These are phyloP conservation scores for Melanerpes aurifrons DNA, from an alignment of 2,113 vertebrate genomes.

Conservation along the genomic window DNA sequence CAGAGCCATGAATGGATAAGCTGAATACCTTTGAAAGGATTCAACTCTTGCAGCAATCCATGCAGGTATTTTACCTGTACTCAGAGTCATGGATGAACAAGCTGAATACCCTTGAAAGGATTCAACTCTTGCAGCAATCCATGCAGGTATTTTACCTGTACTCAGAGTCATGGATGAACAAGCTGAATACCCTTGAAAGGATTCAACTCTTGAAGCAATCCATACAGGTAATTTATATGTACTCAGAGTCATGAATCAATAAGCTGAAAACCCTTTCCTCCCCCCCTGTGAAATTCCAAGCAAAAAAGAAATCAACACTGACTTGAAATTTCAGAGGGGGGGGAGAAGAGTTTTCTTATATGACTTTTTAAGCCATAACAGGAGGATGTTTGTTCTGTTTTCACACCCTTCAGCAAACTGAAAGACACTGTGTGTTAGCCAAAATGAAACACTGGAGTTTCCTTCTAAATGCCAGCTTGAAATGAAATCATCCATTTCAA, in stretches of 20 bases:
- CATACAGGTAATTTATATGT: too few species aligned
- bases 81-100: too few species aligned
- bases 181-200: not conserved
- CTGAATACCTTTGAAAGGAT: not conserved
- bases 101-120: not conserved
- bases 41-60: not conserved
- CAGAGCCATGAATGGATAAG: not conserved
- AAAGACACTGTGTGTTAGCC: not conserved
- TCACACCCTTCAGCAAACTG: not conserved
- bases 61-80: too few species aligned
- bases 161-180: not conserved
- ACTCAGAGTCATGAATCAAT: not conserved
- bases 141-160: not conserved
- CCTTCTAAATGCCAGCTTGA: conserved; percentile 17
- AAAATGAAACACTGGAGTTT: not conserved
- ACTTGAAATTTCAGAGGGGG: conserved; percentile 19
- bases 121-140: not conserved
- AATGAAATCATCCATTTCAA: conserved; percentile 32
- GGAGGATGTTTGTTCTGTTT: not conserved
- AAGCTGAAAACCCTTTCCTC: not conserved
- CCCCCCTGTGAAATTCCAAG: conserved; percentile 21
- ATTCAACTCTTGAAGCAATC: not conserved
- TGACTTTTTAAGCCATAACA: not conserved
- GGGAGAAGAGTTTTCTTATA: not conserved
- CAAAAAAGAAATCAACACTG: not conserved